Base-by-base conservation (phyloP, 2,888 invertebrate genomes). In the Chironomus riparius region DNA sequence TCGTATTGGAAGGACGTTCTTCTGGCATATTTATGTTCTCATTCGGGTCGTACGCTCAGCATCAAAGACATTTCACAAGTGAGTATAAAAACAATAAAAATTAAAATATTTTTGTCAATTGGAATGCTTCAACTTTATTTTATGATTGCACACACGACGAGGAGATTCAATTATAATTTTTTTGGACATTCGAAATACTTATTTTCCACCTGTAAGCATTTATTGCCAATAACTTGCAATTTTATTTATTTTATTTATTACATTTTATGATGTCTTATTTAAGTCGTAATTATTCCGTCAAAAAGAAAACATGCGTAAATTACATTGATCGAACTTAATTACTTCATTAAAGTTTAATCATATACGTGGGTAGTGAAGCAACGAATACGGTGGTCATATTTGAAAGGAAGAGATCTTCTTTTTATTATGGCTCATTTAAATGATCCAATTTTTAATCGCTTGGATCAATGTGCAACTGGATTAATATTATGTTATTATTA, bases 1-100 rank as follows among this genome's bases (percentile, higher is more conserved):
- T 97, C 96, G 70, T 99, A 99, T 85, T 99, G 99, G 99, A 97
- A 97, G 83, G 96, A 97, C 83, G 96, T 97, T 0, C 86, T 99
- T 5, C 86, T 99, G 76, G 92, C 94, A 81, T 92, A 97, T 82
- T 87, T 99, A 76, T 95, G 95, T 82, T 93, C 93, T 76, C 92
- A 94, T 76, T 91, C 93, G 13, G 96, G 95, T 75, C 91, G 93
- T 72, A 92, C 95, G 77, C 88, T 98, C 75, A 94, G 93, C 81
- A 94, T 98, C 79, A 93, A 97, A 85, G 95, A 95, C 86, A 88
- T 89, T 13, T 88, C 89, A 79, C 88, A 84, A 81, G 84, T 84
- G 77, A 77, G 77, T 77, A 18, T 21, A 48, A 38, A 38, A 2
- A 38, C 7, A 38, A 38, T 38, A 38, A 38, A 56, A 38, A 56